Evolutionary conservation across 2,888 invertebrate species (phyloP), one percentile per base, ranked within the genome.

Genomic region (Lottia scabra): DNA sequence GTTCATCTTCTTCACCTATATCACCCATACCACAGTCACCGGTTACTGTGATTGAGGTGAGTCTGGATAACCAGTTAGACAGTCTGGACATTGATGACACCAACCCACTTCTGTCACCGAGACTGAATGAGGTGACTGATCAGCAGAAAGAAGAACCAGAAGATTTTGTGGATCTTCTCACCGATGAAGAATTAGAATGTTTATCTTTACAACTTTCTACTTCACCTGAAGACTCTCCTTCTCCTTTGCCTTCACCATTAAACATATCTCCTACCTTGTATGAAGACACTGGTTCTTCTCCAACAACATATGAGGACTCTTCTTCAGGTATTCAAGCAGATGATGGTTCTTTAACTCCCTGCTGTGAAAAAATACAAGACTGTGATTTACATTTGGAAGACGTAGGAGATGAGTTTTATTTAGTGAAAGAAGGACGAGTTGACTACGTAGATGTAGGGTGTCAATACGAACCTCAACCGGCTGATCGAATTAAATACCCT

Each of bases 51-150:
- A 87, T 87, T 19, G 87, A 87, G 72, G 80, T 84, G 0, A 78
- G 81, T 64, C 71, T 87, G n/a, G 87, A 87, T 75, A 87, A 86
- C 74, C 84, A 83, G 71, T 82, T 82, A 68, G 87, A 87, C 70
- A 82, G 81, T 68, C 44, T 85, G 5, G 87, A 87, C 44, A 75
- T 78, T 0, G 84, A 84, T 27, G 83, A 83, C 27, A 73, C 38
- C 8, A 38, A n/a, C n/a, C n/a, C n/a, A n/a, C n/a, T n/a, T n/a
- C n/a, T n/a, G n/a, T n/a, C 38, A 38, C 38, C 38, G 10, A 38
- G 5, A 38, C 10, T 38, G 38, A 38, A 38, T 38, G 38, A 38
- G 38, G 3, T 38, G 8, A 38, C 5, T 38, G 38, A 10, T 6
- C 8, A 38, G 38, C 38, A 38, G 38, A 10, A 38, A 6, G 38